Evolutionary conservation across 2,888 invertebrate species (phyloP).

Genomic region (Noctua pronuba): DNA sequence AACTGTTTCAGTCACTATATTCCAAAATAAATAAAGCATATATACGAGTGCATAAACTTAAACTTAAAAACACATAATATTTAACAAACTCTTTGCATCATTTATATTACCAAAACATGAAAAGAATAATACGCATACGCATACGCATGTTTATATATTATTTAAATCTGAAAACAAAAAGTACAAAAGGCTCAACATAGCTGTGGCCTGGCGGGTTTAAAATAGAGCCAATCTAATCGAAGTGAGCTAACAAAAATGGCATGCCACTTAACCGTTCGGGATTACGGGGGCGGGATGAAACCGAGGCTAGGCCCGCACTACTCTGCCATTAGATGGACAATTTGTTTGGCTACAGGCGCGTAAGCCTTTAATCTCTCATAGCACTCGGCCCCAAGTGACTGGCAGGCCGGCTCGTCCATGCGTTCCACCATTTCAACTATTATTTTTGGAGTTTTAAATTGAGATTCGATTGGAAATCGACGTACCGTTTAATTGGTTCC

Average conservation of each 20-base stretch:
- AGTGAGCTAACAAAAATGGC: conserved; percentile 70
- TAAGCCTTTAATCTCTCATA: conserved; percentile 84
- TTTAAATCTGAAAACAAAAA: conserved; percentile 14
- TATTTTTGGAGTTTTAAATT: conserved; percentile 62
- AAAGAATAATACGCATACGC: neutral
- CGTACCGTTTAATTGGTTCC: conserved; percentile 52
- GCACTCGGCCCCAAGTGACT: conserved; percentile 74
- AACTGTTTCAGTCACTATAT: neutral
- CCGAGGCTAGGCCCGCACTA: conserved; percentile 73
- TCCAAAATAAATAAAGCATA: neutral
- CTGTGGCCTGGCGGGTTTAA: conserved; percentile 31
- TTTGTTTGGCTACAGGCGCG: conserved; percentile 83
- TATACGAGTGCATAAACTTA: neutral
- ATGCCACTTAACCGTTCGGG: conserved; percentile 72
- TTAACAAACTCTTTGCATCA: too few relatives aligned
- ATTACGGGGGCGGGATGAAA: conserved; percentile 73
- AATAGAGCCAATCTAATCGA: conserved; percentile 66
- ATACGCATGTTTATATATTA: neutral
- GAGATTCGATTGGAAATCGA: conserved; percentile 50
- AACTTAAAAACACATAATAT: too few relatives aligned
- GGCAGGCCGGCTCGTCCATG: conserved; percentile 57
- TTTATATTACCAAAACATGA: neutral
- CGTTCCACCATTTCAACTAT: conserved; percentile 55
- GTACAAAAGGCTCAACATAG: conserved; percentile 4
- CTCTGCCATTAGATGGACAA: conserved; percentile 84